phyloP scores from a whole-genome alignment of 1,140 invertebrate species.

The Camponotus pennsylvanicus region DNA sequence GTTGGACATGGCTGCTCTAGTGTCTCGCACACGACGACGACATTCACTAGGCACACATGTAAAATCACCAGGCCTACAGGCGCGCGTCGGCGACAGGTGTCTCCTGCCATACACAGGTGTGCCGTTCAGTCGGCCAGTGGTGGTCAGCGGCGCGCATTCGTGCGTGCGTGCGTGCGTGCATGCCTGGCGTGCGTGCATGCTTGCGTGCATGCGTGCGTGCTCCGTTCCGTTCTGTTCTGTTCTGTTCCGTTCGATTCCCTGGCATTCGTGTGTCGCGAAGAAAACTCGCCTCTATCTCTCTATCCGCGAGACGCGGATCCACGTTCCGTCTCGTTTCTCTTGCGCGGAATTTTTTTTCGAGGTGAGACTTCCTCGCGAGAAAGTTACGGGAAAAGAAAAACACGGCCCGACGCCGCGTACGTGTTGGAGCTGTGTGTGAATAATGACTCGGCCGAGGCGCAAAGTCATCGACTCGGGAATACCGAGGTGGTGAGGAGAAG shows the following conservation, averaged over 20 bases:
- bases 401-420: slow-evolving; percentile 24
- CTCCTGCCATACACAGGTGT: slow-evolving; percentile 74
- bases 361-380: slow-evolving; percentile 7
- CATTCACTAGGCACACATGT: slow-evolving; percentile 55
- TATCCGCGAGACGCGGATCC: not conserved
- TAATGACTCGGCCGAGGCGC: slow-evolving; percentile 60
- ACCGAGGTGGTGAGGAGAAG: slow-evolving; percentile 61
- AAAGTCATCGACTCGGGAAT: slow-evolving; percentile 65
- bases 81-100: slow-evolving; percentile 69
- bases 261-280: not conserved
- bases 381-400: slow-evolving; percentile 6
- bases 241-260: not conserved
- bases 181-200: slow-evolving; percentile 38
- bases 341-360: not conserved
- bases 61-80: slow-evolving; percentile 61
- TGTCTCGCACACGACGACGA: not conserved
- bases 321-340: not conserved
- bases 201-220: slow-evolving; percentile 49
- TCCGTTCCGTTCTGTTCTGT: slow-evolving; percentile 37
- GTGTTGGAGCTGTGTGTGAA: slow-evolving; percentile 41
- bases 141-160: slow-evolving; percentile 72
- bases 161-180: slow-evolving; percentile 61
- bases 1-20: not conserved
- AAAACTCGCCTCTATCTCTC: not conserved
- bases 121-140: slow-evolving; percentile 69